Base-by-base conservation (phyloP, 2,888 invertebrate species). In the Coenonympha arcania region DNA sequence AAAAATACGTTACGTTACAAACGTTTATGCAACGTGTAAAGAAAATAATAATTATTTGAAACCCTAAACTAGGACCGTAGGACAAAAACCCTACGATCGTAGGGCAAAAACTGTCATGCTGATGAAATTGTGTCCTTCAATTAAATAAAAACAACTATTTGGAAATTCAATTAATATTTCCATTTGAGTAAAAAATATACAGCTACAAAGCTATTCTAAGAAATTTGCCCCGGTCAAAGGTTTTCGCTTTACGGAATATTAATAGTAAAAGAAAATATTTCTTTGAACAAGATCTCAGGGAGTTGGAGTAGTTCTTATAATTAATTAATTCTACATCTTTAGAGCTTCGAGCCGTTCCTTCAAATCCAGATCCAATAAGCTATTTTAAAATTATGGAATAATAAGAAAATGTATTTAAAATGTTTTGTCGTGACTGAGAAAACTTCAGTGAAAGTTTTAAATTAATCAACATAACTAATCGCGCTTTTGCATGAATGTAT, bases 281-380 rank as follows among this genome's bases (percentile, higher is more conserved):
- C 37, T 39, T 22, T 22, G 15, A 9, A 15, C 15, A 15, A 24
- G 24, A 39, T 39, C 39, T 39, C 5, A 4, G 9, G 24, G 15
- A 24, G 24, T 15, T 24, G 22, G 9, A 24, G 5, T 24, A 39
- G 34, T 19, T 16, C n/a, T 20, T 3, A 6, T 22, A 39, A 39
- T 39, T 39, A 24, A 39, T 39, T 39, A 39, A 39, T 13, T 37
- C 37, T 8, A 37, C 37, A 22, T 39, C 15, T 39, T 39, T 16
- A 15, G 4, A 24, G 22, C 39, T 39, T 24, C 24, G 15, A 39
- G 9, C 9, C 6, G 20, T 20, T 39, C 22, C 15, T 15, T 24
- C 22, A 39, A 24, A 2, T 19, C 13, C n/a, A 22, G 15, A 39
- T 39, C 37, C 39, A 39, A 24, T 22, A 15, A 24, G 9, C 4